Evolutionary conservation across 2,113 vertebrate genomes (phyloP), one percentile per base, ranked within the genome.

Genomic region (Microcebus ravelobensis): DNA sequence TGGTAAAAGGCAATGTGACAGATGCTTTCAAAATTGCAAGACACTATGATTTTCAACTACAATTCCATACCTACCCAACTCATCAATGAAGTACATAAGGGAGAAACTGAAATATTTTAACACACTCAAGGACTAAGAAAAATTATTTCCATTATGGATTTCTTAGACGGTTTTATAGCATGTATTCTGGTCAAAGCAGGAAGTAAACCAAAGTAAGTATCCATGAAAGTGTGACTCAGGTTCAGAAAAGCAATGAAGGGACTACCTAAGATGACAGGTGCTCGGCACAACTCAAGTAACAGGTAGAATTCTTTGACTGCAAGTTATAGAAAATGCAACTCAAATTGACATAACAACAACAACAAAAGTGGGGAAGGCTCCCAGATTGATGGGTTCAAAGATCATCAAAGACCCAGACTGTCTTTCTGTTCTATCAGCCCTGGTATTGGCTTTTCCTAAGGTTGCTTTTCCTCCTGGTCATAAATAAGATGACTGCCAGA

Each of bases 41-140:
- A 63, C 48, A 36, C 20, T 81, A 34, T n/a, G 31, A 81, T 79
- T 85, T 87, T 83, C 48, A 61, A 39, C 48, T 68, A 55, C 63
- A 83, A n/a, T 8, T 34, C 20, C 11, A 20, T 34, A 42, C 21
- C 42, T 84, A 81, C 21, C 27, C 25, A 71, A 73, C 42, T 45
- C 61, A 79, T 91, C 68, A n/a, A 67, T 63, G 91, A 74, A 34
- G 5, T 27, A 89, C 21, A 89, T 83, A 83, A 90, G 31, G 13
- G 27, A 52, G 36, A 94, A 63, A 74, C 36, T 25, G 45, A 95
- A 90, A 65, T 39, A 82, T 18, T 88, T 96, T 18, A 87, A 87
- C 74, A 79, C 34, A 59, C 45, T 76, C 17, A 48, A 81, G 21
- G 45, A 65, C 59, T 74, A 71, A 73, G 79, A 77, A 87, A 80